Evolutionary conservation across 2,888 invertebrate species (phyloP), one percentile per base, ranked within the genome.

Genomic region (Bimastos eiseni): DNA sequence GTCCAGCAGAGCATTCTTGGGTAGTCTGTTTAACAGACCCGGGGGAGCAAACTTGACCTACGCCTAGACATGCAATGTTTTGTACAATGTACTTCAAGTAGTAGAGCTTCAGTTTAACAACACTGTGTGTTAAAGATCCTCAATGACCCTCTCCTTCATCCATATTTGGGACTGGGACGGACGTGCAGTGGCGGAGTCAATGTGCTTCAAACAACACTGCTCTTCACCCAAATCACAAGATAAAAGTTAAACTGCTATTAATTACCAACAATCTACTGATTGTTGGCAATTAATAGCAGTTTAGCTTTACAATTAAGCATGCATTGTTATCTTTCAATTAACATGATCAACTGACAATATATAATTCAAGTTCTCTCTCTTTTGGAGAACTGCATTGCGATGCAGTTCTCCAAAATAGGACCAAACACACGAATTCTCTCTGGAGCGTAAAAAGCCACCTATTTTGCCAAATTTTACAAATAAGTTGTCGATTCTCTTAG

Each of bases 351-450:
- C 2, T 37, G n/a, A 88, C 2, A 70, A n/a, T n/a, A 70, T 1
- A 70, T 8, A 8, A n/a, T 30, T 30, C 13, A 49, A 70, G 49
- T 24, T 49, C 4, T 49, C n/a, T n/a, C n/a, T n/a, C n/a, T n/a
- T n/a, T n/a, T 41, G 41, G 8, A 41, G 41, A 41, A 41, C 8
- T 41, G 15, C 41, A 11, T 0, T 70, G 44, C 34, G 41, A 30
- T 41, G 36, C n/a, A 89, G 49, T 41, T 89, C 89, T 37, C 89
- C 89, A 37, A 89, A 89, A n/a, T 41, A 49, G 19, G 41, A 33
- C 89, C 89, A 89, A 37, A 89, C 89, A 21, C 30, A 34, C 15
- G 89, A 89, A 34, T 89, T 89, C 89, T 89, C 89, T n/a, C 89
- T 34, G 89, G 24, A 33, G 38, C 89, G 89, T 37, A 37, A 19